These are phyloP conservation scores for Eremophila alpestris DNA, from an alignment of 2,797 vertebrate species.

Conservation along the genomic window DNA sequence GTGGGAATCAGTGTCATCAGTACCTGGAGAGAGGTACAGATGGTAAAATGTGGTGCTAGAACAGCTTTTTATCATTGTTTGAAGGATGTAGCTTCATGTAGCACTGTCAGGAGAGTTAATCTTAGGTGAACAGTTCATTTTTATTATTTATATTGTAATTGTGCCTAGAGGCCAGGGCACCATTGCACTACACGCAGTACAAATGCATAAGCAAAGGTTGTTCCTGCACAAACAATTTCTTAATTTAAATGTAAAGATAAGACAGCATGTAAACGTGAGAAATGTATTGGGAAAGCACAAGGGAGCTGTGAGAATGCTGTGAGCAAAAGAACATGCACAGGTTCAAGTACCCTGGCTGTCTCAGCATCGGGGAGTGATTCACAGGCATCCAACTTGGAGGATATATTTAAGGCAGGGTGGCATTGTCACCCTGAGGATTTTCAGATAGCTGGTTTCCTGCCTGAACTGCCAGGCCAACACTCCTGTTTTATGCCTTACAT, in stretches of 20 bases:
- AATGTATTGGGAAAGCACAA: slow-evolving; percentile 21
- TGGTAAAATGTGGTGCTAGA: background rate
- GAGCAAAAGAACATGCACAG: background rate
- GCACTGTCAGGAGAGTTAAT: background rate
- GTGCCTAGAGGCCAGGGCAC: slow-evolving; percentile 29
- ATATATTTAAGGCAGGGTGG: background rate
- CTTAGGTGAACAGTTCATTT: slow-evolving; percentile 56
- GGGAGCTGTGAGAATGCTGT: slow-evolving; percentile 22
- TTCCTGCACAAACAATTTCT: slow-evolving; percentile 27
- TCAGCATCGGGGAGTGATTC: background rate
- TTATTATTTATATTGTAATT: slow-evolving; percentile 33
- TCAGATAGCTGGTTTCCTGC: background rate
- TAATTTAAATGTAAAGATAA: slow-evolving; percentile 54
- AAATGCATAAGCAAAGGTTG: slow-evolving; percentile 24
- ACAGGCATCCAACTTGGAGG: background rate
- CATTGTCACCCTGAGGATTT: slow-evolving; percentile 8
- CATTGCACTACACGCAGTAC: background rate
- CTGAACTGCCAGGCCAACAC: background rate
- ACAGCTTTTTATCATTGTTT: background rate
- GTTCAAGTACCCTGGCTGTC: background rate
- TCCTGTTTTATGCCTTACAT: background rate
- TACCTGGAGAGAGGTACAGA: background rate
- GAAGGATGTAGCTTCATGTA: background rate
- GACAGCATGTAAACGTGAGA: background rate
- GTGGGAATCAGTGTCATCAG: background rate